A percentile compares a stretch with the other conserved stretches of the same genome.
These are phyloP conservation scores for Myzus persicae DNA, from an alignment of 1,140 invertebrate species.

Conservation along the genomic window DNA sequence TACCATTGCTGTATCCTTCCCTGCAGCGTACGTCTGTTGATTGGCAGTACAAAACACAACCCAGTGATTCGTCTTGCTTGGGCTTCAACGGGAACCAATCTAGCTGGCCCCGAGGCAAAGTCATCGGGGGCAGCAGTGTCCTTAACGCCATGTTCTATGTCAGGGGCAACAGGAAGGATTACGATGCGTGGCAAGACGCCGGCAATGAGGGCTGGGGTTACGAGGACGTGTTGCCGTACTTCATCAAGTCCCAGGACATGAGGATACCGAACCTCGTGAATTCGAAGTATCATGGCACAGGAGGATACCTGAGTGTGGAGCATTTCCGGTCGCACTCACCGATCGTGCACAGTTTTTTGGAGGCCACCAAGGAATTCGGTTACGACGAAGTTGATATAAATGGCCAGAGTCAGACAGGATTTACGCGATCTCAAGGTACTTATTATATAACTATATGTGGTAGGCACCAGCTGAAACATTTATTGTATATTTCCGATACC, in stretches of 20 bases:
- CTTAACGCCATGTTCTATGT: constrained; percentile 91
- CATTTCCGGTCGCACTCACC: constrained; percentile 71
- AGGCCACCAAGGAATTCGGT: constrained; percentile 75
- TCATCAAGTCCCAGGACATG: constrained; percentile 78
- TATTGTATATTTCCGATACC: neutral
- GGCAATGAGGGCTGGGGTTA: constrained; percentile 79
- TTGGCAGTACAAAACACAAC: constrained; percentile 82
- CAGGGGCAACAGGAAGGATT: constrained; percentile 83
- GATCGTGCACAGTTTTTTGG: constrained; percentile 72
- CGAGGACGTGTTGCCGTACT: constrained; percentile 82
- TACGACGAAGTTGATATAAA: constrained; percentile 79
- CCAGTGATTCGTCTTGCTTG: constrained; percentile 67
- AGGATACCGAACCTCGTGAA: constrained; percentile 69
- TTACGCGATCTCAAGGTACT: constrained; percentile 63
- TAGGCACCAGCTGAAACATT: neutral
- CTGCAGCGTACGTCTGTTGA: constrained; percentile 78
- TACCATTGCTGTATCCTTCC: constrained; percentile 77
- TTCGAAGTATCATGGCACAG: constrained; percentile 74
- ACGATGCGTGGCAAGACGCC: constrained; percentile 79
- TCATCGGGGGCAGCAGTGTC: constrained; percentile 80
- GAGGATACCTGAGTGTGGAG: constrained; percentile 75
- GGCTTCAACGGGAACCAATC: constrained; percentile 66
- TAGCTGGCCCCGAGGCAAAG: constrained; percentile 70
- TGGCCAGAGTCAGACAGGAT: constrained; percentile 77
- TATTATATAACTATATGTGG: neutral